Conservation (phyloP, 2,888 invertebrate genomes). For the Epicampocera succincta region DNA sequence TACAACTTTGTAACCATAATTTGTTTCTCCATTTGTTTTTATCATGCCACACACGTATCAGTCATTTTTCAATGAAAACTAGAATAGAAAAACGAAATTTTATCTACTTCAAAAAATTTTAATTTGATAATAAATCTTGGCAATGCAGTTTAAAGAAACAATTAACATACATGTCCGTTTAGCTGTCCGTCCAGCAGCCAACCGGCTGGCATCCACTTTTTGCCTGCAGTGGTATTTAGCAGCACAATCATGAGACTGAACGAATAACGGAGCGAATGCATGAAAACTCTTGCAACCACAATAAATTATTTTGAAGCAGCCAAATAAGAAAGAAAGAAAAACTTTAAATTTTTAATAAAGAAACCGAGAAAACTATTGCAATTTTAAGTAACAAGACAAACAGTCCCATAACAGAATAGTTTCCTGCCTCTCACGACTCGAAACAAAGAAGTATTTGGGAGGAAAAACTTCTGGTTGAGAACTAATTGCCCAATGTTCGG, state of each 20-base stretch:
- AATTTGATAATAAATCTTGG: conserved; percentile 69
- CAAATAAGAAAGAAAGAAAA: background rate
- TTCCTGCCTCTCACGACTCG: background rate
- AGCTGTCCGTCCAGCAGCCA: conserved; percentile 1
- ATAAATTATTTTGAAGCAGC: conserved; percentile 40
- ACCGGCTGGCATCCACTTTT: background rate
- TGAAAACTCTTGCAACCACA: conserved; percentile 25
- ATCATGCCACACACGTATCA: conserved; percentile 61
- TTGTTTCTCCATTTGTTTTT: conserved; percentile 51
- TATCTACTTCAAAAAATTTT: conserved; percentile 55
- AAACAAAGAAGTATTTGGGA: background rate
- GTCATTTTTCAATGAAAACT: conserved; percentile 34
- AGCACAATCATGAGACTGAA: conserved; percentile 12
- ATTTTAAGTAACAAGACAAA: conserved; percentile 21
- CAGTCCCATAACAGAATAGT: background rate
- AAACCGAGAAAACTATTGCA: conserved; percentile 10
- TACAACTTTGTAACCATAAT: conserved; percentile 40
- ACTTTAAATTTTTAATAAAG: conserved; percentile 41
- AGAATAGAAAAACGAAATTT: conserved; percentile 41
- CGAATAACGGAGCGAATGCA: conserved; percentile 6
- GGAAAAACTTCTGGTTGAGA: conserved; percentile 1
- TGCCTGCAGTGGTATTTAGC: conserved; percentile 28
- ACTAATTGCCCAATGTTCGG: conserved; percentile 13
- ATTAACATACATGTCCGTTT: conserved; percentile 59
- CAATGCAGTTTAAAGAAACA: conserved; percentile 68